Percentiles rank a stretch among this genome's conserved stretches.
phyloP scores from a whole-genome alignment of 2,113 vertebrate species.

The Neopipo cinnamomea region DNA sequence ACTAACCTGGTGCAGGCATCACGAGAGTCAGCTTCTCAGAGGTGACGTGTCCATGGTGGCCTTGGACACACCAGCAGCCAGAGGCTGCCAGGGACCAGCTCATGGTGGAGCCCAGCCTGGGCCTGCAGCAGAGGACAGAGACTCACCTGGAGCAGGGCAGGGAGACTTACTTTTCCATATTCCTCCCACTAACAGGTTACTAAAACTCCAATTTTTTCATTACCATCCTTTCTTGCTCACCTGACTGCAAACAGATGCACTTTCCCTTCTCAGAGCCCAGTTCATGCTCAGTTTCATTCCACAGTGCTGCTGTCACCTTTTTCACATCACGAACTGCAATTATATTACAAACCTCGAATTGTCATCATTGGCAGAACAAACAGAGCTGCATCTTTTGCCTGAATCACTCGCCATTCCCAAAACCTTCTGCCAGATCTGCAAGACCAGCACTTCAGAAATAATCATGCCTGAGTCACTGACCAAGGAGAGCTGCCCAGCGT shows the following conservation, averaged over 20 bases:
- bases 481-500: neutral
- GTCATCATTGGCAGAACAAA: neutral
- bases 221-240: neutral
- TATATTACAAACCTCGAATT: neutral
- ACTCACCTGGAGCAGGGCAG: neutral
- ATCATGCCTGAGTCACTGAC: neutral
- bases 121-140: neutral
- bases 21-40: fast-evolving
- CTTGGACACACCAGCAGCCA: neutral
- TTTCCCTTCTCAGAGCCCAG: neutral
- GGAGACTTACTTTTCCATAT: neutral
- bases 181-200: neutral
- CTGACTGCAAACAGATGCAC: neutral
- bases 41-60: fast-evolving
- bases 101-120: neutral
- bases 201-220: neutral
- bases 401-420: neutral
- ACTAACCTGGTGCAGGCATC: neutral
- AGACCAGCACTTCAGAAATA: neutral
- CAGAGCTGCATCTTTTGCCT: neutral
- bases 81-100: neutral
- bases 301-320: neutral
- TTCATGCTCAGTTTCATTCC: neutral
- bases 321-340: neutral
- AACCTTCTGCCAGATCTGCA: neutral